Conservation (phyloP, 2,797 vertebrate genomes). For the Hephaestus fuliginosus region DNA sequence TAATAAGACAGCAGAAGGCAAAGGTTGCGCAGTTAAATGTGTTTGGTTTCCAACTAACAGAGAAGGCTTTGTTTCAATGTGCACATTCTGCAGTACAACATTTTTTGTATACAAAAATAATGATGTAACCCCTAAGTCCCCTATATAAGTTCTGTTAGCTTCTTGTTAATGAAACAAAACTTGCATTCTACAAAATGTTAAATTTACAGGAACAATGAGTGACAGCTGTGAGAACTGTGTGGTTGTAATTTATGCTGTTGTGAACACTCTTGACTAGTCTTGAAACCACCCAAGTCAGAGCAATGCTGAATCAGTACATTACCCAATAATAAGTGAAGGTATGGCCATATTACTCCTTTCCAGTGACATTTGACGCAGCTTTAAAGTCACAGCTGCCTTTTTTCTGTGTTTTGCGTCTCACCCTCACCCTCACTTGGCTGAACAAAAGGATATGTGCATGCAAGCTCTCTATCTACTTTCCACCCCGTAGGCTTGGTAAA, state of each 20-base stretch:
- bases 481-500: not conserved
- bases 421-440: not conserved
- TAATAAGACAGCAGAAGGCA: not conserved
- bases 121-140: not conserved
- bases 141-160: not conserved
- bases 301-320: not conserved
- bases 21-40: not conserved
- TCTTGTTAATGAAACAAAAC: no score
- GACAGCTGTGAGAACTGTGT: not conserved
- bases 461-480: not conserved
- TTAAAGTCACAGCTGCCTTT: not conserved
- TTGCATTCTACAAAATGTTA: not conserved
- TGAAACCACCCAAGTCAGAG: not conserved
- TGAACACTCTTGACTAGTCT: not conserved
- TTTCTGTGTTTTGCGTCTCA: not conserved
- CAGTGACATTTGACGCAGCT: not conserved
- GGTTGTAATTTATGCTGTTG: not conserved
- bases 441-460: not conserved
- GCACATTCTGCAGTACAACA: not conserved
- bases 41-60: not conserved
- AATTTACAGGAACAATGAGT: not conserved
- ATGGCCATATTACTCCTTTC: not conserved
- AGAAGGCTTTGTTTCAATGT: not conserved
- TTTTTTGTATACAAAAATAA: not conserved
- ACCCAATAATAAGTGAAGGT: not conserved